Base-by-base conservation (phyloP, 2,113 vertebrate species). In the Scatophagus argus region DNA sequence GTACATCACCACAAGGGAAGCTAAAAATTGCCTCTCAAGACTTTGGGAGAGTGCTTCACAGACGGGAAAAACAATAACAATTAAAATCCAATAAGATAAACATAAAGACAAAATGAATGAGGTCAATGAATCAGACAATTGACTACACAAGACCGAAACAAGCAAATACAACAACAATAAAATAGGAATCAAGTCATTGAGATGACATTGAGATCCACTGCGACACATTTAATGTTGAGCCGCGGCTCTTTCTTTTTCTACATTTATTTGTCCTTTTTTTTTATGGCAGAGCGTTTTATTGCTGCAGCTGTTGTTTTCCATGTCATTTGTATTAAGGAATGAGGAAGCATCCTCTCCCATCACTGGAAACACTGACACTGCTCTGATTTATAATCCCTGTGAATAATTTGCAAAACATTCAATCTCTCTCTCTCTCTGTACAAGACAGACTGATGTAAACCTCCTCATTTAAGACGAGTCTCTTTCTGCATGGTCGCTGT, bases 281-380 rank as follows among this genome's bases (percentile, higher is more conserved):
- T 93, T 88, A 89, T 79, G 71, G 82, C 74, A 16, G 72, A 77
- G 68, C 47, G 10, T 89, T 92, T 92, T 93, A 93, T 92, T 88
- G 89, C 80, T 86, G 88, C 92, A 94, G 91, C 89, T 92, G 90
- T 91, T 94, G 88, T 92, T 92, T 92, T 92, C 74, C 58, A 43
- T 89, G 89, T 87, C 80, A 84, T 89, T 89, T 90, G 84, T 88
- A 88, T 90, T 87, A 91, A 74, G 76, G 78, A 87, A 88, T 31
- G 82, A 86, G 83, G 84, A 82, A 86, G 71, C 80, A 85, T 87
- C 82, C 82, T 83, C 83, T 89, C 79, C 76, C 74, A 85, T 88
- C 77, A 82, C 65, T 67, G 73, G 74, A 87, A 86, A 91, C 86
- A 74, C 74, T 87, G 88, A 90, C 89, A 89, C 63, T 16, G 39